Evolutionary conservation across 2,888 invertebrate species (phyloP).

Genomic region (Ceriagrion tenellum): DNA sequence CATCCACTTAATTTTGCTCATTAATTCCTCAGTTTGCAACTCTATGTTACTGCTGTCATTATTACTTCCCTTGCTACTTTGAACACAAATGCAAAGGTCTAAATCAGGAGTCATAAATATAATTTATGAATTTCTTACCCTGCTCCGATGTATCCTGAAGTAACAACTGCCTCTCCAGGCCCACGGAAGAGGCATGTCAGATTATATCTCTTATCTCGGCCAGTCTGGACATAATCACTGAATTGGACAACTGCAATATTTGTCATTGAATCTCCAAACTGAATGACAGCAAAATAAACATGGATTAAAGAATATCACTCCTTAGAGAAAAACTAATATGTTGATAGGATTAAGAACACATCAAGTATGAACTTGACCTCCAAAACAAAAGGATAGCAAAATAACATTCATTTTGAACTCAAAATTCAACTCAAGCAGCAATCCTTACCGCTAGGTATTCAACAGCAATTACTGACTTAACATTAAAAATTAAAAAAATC

Average conservation of each 20-base stretch:
- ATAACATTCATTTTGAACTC: too few relatives aligned
- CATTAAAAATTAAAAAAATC: too few relatives aligned
- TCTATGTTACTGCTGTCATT: too few relatives aligned
- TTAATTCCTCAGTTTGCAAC: too few relatives aligned
- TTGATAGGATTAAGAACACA: neutral
- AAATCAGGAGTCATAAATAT: too few relatives aligned
- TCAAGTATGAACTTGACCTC: neutral
- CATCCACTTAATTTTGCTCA: too few relatives aligned
- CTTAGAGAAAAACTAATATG: neutral
- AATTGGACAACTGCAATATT: constrained; percentile 97
- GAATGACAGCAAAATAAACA: constrained; percentile 72
- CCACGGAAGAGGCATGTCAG: constrained; percentile 95
- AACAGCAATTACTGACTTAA: too few relatives aligned
- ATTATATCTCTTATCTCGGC: constrained; percentile 93
- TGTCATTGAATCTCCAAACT: constrained; percentile 96
- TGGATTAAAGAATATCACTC: constrained; percentile 63
- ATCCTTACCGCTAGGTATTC: too few relatives aligned
- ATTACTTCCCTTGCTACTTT: too few relatives aligned
- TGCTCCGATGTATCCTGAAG: constrained; percentile 94
- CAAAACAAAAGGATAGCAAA: neutral
- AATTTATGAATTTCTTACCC: constrained; percentile 82
- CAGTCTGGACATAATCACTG: constrained; percentile 95
- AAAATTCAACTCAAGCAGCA: too few relatives aligned
- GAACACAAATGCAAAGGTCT: too few relatives aligned
- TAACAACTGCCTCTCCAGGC: constrained; percentile 95